Evolutionary conservation across 2,797 vertebrate species (phyloP).

Genomic region (Ptychobarbus kaznakovi): DNA sequence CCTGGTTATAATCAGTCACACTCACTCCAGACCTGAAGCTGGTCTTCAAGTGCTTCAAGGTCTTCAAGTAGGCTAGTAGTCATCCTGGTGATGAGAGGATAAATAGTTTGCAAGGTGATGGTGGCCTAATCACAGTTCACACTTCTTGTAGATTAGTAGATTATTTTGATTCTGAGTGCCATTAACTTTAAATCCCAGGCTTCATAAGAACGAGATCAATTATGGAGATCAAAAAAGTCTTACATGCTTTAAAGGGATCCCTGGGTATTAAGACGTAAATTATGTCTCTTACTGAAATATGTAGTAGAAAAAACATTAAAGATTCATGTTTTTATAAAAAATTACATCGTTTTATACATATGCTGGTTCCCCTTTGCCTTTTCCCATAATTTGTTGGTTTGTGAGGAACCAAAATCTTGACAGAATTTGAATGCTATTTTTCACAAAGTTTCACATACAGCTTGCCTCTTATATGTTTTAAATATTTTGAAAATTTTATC

Average conservation of each 20-base stretch:
- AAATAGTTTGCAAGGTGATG: constrained; percentile 19
- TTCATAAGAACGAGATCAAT: not conserved
- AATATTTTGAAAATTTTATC: not conserved
- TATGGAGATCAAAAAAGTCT: not conserved
- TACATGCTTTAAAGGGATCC: too few relatives aligned
- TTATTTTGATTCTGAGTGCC: not conserved
- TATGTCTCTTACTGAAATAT: too few relatives aligned
- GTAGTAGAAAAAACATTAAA: too few relatives aligned
- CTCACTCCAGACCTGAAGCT: constrained; percentile 31
- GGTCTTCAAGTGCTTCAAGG: not conserved
- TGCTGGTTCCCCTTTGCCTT: not conserved
- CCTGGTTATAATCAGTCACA: constrained; percentile 16
- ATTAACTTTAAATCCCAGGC: not conserved
- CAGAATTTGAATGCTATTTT: not conserved
- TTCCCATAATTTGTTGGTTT: not conserved
- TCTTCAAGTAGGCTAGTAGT: not conserved
- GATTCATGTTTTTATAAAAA: too few relatives aligned
- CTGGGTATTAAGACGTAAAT: too few relatives aligned
- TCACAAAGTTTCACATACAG: not conserved
- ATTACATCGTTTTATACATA: too few relatives aligned
- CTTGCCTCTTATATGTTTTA: not conserved
- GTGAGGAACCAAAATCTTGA: not conserved
- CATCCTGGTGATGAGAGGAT: constrained; percentile 1
- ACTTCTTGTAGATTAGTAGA: not conserved
- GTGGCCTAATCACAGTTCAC: not conserved